A percentile compares a stretch with the other conserved stretches of the same genome.
phyloP scores from a whole-genome alignment of 2,888 invertebrate genomes.

The Dendrolimus houi region DNA sequence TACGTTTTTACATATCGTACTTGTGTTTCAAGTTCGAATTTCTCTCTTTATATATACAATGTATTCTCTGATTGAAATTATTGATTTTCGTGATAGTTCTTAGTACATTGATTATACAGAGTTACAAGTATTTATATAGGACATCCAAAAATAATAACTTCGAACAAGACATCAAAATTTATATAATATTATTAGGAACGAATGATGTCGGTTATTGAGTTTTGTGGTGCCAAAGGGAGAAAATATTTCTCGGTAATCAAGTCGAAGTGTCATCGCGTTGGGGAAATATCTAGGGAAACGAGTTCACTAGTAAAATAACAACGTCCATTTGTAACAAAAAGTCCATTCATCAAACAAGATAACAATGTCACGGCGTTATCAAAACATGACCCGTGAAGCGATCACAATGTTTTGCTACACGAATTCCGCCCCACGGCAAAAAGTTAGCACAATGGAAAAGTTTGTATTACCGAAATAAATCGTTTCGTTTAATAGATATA shows the following conservation, averaged over 20 bases:
- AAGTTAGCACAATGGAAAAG: constrained; percentile 62
- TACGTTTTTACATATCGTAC: no score
- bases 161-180: no score
- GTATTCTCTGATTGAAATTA: no score
- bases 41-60: no score
- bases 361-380: constrained; percentile 70
- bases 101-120: no score
- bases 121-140: no score
- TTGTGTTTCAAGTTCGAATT: no score
- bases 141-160: no score
- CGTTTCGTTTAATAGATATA: constrained; percentile 47
- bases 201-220: background rate
- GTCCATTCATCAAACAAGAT: constrained; percentile 71
- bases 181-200: background rate
- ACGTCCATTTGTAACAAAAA: constrained; percentile 69
- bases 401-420: constrained; percentile 62
- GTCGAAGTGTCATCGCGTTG: constrained; percentile 17
- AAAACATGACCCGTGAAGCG: constrained; percentile 67
- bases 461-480: constrained; percentile 46
- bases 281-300: constrained; percentile 38
- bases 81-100: no score
- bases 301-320: constrained; percentile 63
- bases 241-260: constrained; percentile 7
- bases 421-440: constrained; percentile 44
- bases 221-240: background rate